Base-by-base conservation (phyloP, 1,140 invertebrate genomes). In the Anagrus nilaparvatae region DNA sequence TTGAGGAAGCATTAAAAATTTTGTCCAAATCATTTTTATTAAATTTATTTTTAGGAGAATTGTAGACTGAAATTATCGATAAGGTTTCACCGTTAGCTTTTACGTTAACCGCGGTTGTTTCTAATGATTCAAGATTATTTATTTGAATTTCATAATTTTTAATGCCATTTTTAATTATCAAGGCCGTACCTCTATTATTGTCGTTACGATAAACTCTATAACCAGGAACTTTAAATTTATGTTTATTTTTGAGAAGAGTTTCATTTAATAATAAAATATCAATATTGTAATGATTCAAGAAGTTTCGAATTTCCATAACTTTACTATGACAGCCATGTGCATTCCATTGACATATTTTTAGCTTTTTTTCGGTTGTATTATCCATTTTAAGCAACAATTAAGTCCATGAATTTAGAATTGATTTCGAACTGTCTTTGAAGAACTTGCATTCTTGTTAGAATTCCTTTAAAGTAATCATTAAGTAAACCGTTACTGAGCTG, bases 1-100 rank as follows among this genome's bases (percentile, higher is more conserved):
- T 18, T 5, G 10, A 3, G 1, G 28, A 17, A 21, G 29, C 13
- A 19, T 23, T 21, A 23, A 40, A 40, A 3, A 40, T 31, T 21
- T 40, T 40, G 21, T 40, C 14, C 1, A 29, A 24, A 5, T 40
- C 38, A 13, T 21, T 31, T 21, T 30, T 40, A 9, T 40, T 32
- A 14, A 40, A 23, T 31, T 31, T 31, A 8, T 10, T 24, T 2
- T 6, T 14, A 5, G 38, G 38, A 1, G 36, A 38, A 12, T 38
- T 38, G 13, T 38, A 38, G 1, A 12, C 29, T 14, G 34, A 24
- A 3, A 36, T 24, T 3, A 38, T 19, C 1, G 25, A 6, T 3
- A 38, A 19, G 10, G 18, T 19, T 5, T 14, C 12, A 12, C 25
- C 36, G 16, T 17, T 14, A 12, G 9, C 5, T 38, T 38, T 38